A percentile compares a stretch with the other conserved stretches of the same genome.
Evolutionary conservation across 1,140 invertebrate genomes (phyloP).

Genomic region (Bombus huntii): DNA sequence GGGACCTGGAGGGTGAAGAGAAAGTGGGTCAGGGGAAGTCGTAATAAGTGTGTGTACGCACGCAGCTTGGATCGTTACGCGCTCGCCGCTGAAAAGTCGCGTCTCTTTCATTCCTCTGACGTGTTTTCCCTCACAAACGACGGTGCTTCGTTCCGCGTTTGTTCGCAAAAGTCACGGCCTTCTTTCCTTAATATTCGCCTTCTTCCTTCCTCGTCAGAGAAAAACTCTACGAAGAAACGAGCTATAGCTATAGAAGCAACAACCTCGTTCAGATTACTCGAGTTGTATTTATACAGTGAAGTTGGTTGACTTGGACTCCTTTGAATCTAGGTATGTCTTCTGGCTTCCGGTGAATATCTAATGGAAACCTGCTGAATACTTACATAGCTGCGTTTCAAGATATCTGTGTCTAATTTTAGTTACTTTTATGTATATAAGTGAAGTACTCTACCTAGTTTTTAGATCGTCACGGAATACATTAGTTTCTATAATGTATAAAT

Average conservation of each 20-base stretch:
- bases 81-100: neutral
- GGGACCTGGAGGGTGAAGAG: neutral
- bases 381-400: neutral
- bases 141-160: constrained; percentile 10
- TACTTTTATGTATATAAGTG: neutral
- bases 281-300: neutral
- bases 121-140: neutral
- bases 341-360: neutral
- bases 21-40: constrained; percentile 19
- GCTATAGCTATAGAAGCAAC: no score
- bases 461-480: neutral
- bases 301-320: neutral
- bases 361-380: neutral
- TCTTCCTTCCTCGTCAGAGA: neutral
- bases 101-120: constrained; percentile 1
- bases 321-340: neutral
- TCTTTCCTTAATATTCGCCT: neutral
- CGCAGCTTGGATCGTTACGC: constrained; percentile 20
- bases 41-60: constrained; percentile 28
- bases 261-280: neutral
- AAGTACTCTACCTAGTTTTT: neutral
- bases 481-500: neutral
- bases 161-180: constrained; percentile 7
- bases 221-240: no score
- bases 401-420: neutral